Percentiles rank a stretch among this genome's conserved stretches.
Evolutionary conservation across 2,888 invertebrate species (phyloP).

Genomic region (Cyaniris semiargus): DNA sequence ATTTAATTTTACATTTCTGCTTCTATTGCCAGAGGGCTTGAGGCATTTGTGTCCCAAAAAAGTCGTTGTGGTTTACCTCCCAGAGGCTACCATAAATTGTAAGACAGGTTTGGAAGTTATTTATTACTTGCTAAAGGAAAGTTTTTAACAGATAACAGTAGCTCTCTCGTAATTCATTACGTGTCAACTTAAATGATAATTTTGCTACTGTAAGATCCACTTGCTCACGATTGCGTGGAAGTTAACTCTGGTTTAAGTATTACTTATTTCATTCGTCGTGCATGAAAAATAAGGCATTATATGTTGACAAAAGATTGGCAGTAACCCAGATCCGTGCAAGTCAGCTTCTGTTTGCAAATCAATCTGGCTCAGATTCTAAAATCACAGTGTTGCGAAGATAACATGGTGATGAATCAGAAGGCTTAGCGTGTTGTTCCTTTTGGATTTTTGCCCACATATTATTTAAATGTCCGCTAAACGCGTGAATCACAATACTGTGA

Average conservation of each 20-base stretch:
- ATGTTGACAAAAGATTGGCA: too few species aligned
- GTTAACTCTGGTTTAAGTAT: too few species aligned
- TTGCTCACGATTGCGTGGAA: too few species aligned
- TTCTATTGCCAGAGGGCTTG: not conserved
- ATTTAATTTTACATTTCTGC: not conserved
- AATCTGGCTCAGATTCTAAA: not conserved
- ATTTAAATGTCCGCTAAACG: slow-evolving; percentile 11
- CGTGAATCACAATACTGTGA: slow-evolving; percentile 27
- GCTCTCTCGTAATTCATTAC: not conserved
- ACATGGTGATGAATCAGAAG: slow-evolving; percentile 19
- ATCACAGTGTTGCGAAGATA: slow-evolving; percentile 8
- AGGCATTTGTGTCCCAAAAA: not conserved
- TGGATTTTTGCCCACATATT: not conserved
- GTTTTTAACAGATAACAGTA: not conserved
- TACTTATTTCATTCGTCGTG: too few species aligned
- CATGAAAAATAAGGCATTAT: not conserved
- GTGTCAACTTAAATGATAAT: too few species aligned
- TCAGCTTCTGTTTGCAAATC: not conserved
- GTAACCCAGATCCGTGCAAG: not conserved
- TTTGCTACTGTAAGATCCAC: too few species aligned
- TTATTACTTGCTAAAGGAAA: not conserved
- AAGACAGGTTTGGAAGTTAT: not conserved
- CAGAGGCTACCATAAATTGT: not conserved
- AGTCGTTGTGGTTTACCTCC: not conserved
- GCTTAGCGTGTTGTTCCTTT: not conserved